Evolutionary conservation across 2,888 invertebrate genomes (phyloP), one percentile per base, ranked within the genome.

Genomic region (Branchellion lobata): DNA sequence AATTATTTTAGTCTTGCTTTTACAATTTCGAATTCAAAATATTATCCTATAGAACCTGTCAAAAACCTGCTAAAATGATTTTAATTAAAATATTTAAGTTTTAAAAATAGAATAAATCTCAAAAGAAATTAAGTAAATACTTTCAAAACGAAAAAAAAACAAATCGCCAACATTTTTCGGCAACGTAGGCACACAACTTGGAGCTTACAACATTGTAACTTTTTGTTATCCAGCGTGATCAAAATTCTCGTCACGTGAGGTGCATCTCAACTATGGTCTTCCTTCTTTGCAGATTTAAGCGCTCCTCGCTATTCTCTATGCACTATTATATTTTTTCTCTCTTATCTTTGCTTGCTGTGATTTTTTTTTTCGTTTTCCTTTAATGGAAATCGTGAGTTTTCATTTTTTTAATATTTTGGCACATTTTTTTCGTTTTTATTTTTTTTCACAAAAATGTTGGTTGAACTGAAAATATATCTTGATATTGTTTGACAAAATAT

Each of bases 201-300:
- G 18, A 18, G 47, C 47, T 47, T 47, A 47, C 8, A 8, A 47
- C 18, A 18, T 18, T 8, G 61, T n/a, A 5, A 5, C 61, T 24
- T 57, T n/a, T n/a, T 57, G 21, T 69, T 11, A 31, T 34, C 69
- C 34, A 11, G 29, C 69, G 69, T 34, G 33, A 69, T 69, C 69
- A 69, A 69, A 69, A 69, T 27, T 14, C 69, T 69, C 21, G 31
- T 69, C 69, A 69, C 69, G 69, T 69, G 69, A 69, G 24, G 65
- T 27, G 8, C n/a, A 21, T 40, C n/a, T 5, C 5, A 57, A n/a
- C 61, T 5, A 8, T 5, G 5, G 8, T 5, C n/a, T n/a, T 8
- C 24, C 14, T 57, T n/a, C n/a, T 57, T 18, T 8, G 8, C 3
- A 57, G 61, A 57, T 57, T 57, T 57, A 57, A 57, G 61, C 5